Conservation (phyloP, 1,140 invertebrate genomes). For the Phymastichus coffea region DNA sequence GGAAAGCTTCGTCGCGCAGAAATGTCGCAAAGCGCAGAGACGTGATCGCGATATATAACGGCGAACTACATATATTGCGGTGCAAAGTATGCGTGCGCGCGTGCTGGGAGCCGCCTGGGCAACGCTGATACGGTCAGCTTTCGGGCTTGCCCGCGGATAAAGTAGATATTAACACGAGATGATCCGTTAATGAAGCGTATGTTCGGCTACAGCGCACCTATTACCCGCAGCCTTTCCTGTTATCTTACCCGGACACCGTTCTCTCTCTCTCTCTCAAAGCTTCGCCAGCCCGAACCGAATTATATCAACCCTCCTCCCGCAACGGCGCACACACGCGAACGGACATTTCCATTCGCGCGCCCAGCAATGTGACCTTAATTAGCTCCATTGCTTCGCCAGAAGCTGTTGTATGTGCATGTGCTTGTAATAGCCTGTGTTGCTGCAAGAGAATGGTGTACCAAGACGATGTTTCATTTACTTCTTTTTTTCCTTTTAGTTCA, state of each 20-base stretch:
- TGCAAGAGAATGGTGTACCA: too few relatives aligned
- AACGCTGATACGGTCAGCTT: conserved; percentile 26
- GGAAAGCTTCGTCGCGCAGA: too few relatives aligned
- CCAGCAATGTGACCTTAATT: conserved; percentile 23
- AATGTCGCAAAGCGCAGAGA: too few relatives aligned
- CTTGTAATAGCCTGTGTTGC: too few relatives aligned
- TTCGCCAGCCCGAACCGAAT: conserved; percentile 17
- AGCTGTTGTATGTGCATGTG: too few relatives aligned
- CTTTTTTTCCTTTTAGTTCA: too few relatives aligned
- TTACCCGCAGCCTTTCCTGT: conserved; percentile 58
- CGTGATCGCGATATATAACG: too few relatives aligned
- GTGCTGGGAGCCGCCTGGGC: conserved; percentile 13
- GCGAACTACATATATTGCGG: too few relatives aligned
- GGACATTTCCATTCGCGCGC: conserved; percentile 15
- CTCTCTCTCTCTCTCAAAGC: too few relatives aligned
- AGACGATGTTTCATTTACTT: too few relatives aligned
- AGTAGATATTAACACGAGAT: conserved; percentile 61
- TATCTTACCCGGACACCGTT: conserved; percentile 58
- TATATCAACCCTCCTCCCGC: conserved; percentile 15
- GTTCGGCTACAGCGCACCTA: conserved; percentile 52
- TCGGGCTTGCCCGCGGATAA: conserved; percentile 38
- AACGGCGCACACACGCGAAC: background rate
- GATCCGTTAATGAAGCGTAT: conserved; percentile 61
- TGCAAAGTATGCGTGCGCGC: background rate
- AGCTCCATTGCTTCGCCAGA: too few relatives aligned